Conservation (phyloP, 2,113 vertebrate genomes). For the Ochotona curzoniae region DNA sequence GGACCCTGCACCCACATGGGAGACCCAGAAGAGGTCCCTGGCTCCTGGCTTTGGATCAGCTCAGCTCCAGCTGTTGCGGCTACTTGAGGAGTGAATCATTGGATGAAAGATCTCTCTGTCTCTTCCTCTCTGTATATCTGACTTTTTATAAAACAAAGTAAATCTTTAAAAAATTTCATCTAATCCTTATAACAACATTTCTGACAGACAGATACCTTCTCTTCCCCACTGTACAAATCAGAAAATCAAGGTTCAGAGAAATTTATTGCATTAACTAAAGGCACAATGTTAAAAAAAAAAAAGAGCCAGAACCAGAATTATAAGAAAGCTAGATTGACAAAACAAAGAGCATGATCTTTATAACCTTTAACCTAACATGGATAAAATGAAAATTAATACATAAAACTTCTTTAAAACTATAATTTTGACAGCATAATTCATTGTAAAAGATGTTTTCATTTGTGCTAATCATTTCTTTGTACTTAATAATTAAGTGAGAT, state of each 20-base stretch:
- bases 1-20: too few species aligned
- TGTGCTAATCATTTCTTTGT: constrained; percentile 22
- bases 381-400: neutral
- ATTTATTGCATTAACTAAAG: neutral
- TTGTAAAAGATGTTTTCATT: constrained; percentile 14
- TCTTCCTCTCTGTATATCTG: too few species aligned
- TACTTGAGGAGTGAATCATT: too few species aligned
- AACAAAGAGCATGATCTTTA: neutral
- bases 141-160: too few species aligned
- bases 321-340: neutral
- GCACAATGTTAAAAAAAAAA: neutral
- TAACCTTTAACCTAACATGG: neutral
- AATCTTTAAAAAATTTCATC: neutral
- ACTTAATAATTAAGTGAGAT: neutral
- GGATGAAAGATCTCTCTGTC: too few species aligned
- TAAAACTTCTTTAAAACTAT: neutral
- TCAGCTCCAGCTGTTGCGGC: too few species aligned
- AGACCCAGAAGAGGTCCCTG: too few species aligned
- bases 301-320: neutral
- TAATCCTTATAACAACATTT: neutral
- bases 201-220: neutral
- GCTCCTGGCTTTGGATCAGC: too few species aligned
- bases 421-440: neutral
- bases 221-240: neutral
- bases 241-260: neutral